Percentiles rank a stretch among this genome's conserved stretches.
Evolutionary conservation across 2,797 vertebrate species (phyloP).

Genomic region (Smutsia temminckii): DNA sequence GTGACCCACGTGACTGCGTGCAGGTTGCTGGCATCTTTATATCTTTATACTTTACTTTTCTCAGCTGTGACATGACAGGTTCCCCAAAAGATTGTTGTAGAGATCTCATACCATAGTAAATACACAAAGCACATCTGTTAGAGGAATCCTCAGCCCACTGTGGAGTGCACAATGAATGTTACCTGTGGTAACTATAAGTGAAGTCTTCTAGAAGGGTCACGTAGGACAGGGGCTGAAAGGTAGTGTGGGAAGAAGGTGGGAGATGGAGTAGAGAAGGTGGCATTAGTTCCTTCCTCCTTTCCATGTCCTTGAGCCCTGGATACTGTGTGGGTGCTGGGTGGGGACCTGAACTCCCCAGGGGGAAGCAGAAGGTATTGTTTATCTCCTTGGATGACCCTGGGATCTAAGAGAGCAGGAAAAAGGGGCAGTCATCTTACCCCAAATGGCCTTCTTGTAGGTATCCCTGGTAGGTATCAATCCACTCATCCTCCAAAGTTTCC

Average conservation of each 20-base stretch:
- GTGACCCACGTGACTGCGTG: background rate
- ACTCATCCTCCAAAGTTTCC: background rate
- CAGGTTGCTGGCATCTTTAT: background rate
- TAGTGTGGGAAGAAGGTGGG: background rate
- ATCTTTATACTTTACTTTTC: background rate
- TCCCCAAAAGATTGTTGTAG: background rate
- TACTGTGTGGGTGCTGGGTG: background rate
- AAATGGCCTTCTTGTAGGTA: background rate
- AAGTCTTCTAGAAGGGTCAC: background rate
- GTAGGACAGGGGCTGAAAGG: background rate
- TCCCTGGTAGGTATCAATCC: background rate
- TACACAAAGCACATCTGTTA: background rate
- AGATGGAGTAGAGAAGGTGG: background rate
- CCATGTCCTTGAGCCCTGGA: background rate
- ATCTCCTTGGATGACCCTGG: background rate
- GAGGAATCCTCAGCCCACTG: background rate
- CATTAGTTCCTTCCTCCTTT: background rate
- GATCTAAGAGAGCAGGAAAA: background rate
- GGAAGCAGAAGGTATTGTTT: background rate
- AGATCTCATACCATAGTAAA: background rate
- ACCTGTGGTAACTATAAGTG: rapidly evolving
- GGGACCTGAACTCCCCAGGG: background rate
- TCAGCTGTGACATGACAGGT: background rate
- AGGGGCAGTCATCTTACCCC: background rate
- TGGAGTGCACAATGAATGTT: background rate